These are phyloP conservation scores for Gallinago media DNA, from an alignment of 2,113 vertebrate genomes.

Conservation along the genomic window DNA sequence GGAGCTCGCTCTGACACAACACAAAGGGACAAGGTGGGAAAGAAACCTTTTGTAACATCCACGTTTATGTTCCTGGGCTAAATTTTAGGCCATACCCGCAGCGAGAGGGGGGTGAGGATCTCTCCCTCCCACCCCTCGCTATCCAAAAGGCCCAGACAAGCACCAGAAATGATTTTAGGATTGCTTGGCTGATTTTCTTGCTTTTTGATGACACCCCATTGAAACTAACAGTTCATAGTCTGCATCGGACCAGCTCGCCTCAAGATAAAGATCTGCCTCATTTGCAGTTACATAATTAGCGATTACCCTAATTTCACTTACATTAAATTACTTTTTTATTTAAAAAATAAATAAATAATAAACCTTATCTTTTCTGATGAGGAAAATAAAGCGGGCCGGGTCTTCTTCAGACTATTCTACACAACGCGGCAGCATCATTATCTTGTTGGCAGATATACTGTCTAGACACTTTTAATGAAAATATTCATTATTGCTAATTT, in stretches of 20 bases:
- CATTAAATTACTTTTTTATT: background rate
- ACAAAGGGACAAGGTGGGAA: background rate
- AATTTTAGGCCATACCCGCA: background rate
- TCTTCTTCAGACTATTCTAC: background rate
- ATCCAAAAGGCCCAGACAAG: background rate
- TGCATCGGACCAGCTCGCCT: background rate
- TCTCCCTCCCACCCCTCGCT: background rate
- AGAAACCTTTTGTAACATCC: too few species aligned
- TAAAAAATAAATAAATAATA: background rate
- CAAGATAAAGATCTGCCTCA: conserved; percentile 2
- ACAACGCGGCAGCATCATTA: conserved; percentile 12
- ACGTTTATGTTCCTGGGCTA: background rate
- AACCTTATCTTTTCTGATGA: background rate
- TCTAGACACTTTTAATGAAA: conserved; percentile 49
- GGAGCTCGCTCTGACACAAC: background rate
- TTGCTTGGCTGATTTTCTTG: background rate
- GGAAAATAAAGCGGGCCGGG: background rate
- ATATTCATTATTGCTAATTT: conserved; percentile 57
- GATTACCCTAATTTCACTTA: conserved; percentile 28
- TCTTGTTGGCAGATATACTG: background rate
- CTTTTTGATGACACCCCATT: background rate
- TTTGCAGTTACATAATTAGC: conserved; percentile 32
- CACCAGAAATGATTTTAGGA: rapidly evolving
- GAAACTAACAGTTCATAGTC: background rate
- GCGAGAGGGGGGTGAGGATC: background rate